phyloP scores from a whole-genome alignment of 2,888 invertebrate genomes.

The Agrochola lychnidis region DNA sequence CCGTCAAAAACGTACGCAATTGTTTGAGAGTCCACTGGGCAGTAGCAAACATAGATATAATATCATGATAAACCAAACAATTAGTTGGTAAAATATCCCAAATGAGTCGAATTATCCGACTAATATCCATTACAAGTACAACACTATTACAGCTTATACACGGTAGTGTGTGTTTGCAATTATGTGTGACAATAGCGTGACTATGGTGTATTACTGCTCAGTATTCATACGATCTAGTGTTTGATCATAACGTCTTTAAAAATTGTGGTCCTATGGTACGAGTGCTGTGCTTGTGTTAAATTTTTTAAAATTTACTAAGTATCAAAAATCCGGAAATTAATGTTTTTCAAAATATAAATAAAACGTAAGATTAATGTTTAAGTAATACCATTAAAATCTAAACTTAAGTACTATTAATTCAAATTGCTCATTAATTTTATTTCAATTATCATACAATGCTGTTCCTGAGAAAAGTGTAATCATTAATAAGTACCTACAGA shows the following conservation, averaged over 20 bases:
- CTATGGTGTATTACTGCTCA: constrained; percentile 52
- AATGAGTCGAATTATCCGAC: constrained; percentile 47
- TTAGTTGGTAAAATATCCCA: constrained; percentile 16
- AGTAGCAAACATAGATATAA: not conserved
- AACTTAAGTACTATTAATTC: not conserved
- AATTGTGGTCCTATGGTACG: constrained; percentile 34
- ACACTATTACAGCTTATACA: constrained; percentile 55
- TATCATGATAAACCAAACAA: not conserved
- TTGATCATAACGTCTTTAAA: constrained; percentile 36
- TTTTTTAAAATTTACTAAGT: not conserved
- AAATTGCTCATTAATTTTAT: not conserved
- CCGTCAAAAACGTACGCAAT: not conserved
- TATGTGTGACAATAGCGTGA: constrained; percentile 72
- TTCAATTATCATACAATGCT: constrained; percentile 22
- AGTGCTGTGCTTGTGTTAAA: constrained; percentile 55
- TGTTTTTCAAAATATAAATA: not conserved
- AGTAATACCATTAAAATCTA: not conserved
- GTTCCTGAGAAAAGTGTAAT: not conserved
- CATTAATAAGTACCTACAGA: not conserved
- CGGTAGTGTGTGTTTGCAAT: constrained; percentile 65
- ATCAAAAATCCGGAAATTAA: not conserved
- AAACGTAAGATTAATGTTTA: not conserved
- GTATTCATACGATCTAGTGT: constrained; percentile 48
- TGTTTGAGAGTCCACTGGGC: not conserved
- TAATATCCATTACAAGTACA: constrained; percentile 59